Conservation (phyloP, 2,113 vertebrate species). For the Chionomys nivalis region DNA sequence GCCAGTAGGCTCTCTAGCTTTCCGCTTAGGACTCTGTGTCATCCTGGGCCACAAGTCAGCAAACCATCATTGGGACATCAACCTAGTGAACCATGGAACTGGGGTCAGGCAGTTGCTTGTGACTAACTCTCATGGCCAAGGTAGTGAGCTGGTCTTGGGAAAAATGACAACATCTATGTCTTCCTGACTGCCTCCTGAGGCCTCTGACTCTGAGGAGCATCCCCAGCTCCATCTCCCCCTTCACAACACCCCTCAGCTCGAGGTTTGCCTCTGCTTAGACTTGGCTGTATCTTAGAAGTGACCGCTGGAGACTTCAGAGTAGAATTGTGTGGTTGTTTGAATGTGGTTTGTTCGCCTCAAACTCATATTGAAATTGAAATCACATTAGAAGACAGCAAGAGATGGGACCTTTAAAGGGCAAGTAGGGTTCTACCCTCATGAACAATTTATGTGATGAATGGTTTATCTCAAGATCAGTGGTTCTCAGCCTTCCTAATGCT, state of each 20-base stretch:
- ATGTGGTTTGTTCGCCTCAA: not conserved
- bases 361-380: not conserved
- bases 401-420: not conserved
- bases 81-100: not conserved
- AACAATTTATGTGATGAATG: not conserved
- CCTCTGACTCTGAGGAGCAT: not conserved
- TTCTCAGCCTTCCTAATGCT: not conserved
- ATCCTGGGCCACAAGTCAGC: slow-evolving; percentile 35
- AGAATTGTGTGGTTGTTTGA: not conserved
- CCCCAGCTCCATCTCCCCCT: not conserved
- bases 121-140: not conserved
- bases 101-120: slow-evolving; percentile 30
- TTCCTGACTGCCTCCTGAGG: not conserved
- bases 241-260: too few species aligned
- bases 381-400: not conserved
- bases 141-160: slow-evolving; percentile 15
- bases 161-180: not conserved
- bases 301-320: not conserved
- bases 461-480: not conserved
- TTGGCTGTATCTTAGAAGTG: not conserved
- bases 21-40: not conserved
- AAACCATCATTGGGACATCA: not conserved
- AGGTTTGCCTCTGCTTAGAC: not conserved
- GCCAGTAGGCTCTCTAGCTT: not conserved
- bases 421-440: not conserved